Evolutionary conservation across 2,113 vertebrate genomes (phyloP).

Genomic region (Athene noctua): DNA sequence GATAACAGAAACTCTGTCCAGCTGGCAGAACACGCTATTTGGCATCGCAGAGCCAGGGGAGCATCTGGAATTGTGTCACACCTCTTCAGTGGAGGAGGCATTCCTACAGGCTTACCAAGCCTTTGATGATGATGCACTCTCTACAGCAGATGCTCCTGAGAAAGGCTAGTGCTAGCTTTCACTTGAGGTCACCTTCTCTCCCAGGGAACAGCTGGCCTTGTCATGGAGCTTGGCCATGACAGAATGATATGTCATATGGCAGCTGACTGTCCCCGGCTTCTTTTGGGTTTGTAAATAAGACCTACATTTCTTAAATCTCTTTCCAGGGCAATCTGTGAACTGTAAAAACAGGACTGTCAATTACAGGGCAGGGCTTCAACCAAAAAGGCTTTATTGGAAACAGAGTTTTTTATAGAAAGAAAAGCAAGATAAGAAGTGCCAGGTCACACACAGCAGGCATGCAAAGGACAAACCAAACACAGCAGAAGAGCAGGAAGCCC

Average conservation of each 20-base stretch:
- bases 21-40: neutral
- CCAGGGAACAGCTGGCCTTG: neutral
- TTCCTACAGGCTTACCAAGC: neutral
- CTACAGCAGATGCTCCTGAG: neutral
- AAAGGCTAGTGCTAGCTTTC: neutral
- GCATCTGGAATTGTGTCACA: neutral
- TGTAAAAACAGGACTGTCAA: neutral
- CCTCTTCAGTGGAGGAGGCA: neutral
- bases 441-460: neutral
- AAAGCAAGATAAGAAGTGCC: neutral
- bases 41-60: neutral
- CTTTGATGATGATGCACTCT: neutral
- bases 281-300: neutral
- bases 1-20: neutral
- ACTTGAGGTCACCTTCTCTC: neutral
- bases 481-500: neutral
- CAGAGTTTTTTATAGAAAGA: neutral
- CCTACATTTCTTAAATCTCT: neutral
- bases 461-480: neutral
- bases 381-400: neutral
- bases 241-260: neutral
- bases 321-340: neutral
- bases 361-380: neutral
- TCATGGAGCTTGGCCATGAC: neutral
- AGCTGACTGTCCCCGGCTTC: neutral